Base-by-base conservation (phyloP, 2,797 vertebrate species). In the Erethizon dorsatum region DNA sequence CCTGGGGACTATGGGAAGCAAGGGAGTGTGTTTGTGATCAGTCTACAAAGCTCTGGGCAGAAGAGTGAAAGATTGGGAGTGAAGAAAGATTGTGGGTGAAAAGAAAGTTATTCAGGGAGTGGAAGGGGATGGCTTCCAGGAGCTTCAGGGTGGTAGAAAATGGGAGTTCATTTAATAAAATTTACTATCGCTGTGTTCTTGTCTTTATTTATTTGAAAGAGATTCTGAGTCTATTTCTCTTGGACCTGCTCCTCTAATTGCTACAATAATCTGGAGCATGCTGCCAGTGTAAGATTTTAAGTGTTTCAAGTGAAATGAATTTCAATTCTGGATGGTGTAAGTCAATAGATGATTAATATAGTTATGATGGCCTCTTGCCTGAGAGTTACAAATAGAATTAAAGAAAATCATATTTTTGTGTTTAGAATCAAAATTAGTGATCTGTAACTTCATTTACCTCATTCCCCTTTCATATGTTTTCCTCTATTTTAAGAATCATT, bases 401-500 rank as follows among this genome's bases (percentile, higher is more conserved):
- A 17, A 75, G 22, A 89, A 77, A 80, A 63, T 20, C 2, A 87
- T 59, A 56, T 54, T 73, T 52, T 94, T 77, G 18, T 33, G 11
- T 37, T 73, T 69, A 20, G 69, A 45, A 20, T 47, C 15, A 78
- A 47, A 97, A 67, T 5, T 10, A 69, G 4, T 89, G 1, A 82
- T 77, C 10, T n/a, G 93, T 96, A 8, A 0, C 61, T 97, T 82
- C 47, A 24, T 57, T 89, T 85, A 87, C 4, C 6, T 77, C 6
- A 95, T 59, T 12, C 10, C 91, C 9, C 10, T 12, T 50, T 8
- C 4, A 14, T 22, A 22, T 4, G 82, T 93, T 57, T 90, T 71
- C 59, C 37, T 91, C 83, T 6, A 6, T 6, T 87, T 94, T 83
- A 47, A 97, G 31, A 77, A 65, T 88, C 45, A 87, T 37, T 33